phyloP scores from a whole-genome alignment of 2,888 invertebrate species.

The Tenthredo scrophulariae region DNA sequence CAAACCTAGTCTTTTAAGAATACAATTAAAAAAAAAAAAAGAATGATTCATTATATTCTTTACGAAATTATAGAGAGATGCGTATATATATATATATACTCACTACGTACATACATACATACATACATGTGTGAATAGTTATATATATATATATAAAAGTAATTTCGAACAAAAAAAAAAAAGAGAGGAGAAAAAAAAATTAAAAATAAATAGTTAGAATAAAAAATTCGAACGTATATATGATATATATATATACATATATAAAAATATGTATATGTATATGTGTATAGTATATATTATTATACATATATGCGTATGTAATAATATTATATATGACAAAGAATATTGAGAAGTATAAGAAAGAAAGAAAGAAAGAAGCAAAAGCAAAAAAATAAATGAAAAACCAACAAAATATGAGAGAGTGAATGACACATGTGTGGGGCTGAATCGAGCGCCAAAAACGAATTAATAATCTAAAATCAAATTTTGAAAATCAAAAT shows the following conservation, averaged over 20 bases:
- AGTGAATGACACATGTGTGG: not conserved
- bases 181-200: too few relatives aligned
- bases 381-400: not conserved
- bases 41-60: slow-evolving; percentile 1
- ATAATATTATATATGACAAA: not conserved
- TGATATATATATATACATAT: not conserved
- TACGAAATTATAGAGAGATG: not conserved
- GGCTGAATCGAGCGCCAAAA: slow-evolving; percentile 46
- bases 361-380: not conserved
- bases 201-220: slow-evolving; percentile 1
- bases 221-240: not conserved
- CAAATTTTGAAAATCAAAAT: slow-evolving; percentile 75
- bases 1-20: not conserved
- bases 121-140: not conserved
- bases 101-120: not conserved
- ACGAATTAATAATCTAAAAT: slow-evolving; percentile 55
- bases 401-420: not conserved
- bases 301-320: not conserved
- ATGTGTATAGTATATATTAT: not conserved
- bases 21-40: not conserved
- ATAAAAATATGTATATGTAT: not conserved
- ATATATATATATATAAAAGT: not conserved
- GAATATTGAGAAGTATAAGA: not conserved
- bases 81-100: too few relatives aligned
- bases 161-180: not conserved